Conservation (phyloP, 2,797 vertebrate species). For the Mycteria americana region DNA sequence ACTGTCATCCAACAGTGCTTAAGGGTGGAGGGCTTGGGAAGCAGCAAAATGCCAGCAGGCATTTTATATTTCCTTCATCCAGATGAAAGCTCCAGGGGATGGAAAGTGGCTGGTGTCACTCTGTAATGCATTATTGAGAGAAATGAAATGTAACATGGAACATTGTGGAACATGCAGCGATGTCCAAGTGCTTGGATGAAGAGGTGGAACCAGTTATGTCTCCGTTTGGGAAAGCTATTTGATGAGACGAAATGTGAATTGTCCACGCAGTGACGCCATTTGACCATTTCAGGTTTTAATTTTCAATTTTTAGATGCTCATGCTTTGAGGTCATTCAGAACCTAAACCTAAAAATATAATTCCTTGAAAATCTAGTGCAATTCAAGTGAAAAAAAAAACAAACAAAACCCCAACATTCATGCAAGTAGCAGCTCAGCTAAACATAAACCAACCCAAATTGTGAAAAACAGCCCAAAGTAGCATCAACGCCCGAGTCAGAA, state of each 20-base stretch:
- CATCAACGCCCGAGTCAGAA: background rate
- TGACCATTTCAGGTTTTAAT: background rate
- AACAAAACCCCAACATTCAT: background rate
- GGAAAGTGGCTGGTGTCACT: background rate
- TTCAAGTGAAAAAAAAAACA: background rate
- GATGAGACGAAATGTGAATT: background rate
- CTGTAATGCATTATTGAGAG: background rate
- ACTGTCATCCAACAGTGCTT: background rate
- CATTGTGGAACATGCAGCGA: background rate
- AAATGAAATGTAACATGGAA: background rate
- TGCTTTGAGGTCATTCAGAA: background rate
- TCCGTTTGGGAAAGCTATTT: background rate
- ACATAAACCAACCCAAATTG: background rate
- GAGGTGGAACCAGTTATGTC: background rate
- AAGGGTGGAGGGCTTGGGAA: background rate
- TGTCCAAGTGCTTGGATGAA: background rate
- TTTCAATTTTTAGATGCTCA: background rate
- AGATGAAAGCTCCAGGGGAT: background rate
- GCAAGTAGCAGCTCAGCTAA: background rate
- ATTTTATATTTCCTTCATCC: background rate
- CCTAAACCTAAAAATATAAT: background rate
- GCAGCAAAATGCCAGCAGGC: background rate
- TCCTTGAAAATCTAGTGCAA: background rate
- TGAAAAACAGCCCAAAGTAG: background rate
- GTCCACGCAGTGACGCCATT: accelerated